A percentile compares a stretch with the other conserved stretches of the same genome.
phyloP scores from a whole-genome alignment of 1,140 invertebrate species.

The Hycleus cichorii region DNA sequence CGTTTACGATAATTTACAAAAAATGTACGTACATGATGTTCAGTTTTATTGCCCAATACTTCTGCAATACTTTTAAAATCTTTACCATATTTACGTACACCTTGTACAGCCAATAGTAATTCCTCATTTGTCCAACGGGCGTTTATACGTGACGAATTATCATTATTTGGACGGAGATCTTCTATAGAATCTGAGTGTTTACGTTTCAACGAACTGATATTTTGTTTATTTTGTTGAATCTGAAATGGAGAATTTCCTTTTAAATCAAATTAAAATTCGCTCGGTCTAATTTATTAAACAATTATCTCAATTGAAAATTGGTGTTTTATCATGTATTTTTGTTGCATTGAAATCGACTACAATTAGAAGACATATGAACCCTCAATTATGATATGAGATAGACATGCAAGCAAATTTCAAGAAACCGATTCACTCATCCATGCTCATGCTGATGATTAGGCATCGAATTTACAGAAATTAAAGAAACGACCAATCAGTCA shows the following conservation, averaged over 20 bases:
- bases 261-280: background rate
- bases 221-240: constrained; percentile 94
- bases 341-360: background rate
- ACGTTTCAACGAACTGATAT: constrained; percentile 75
- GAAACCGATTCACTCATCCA: constrained; percentile 2
- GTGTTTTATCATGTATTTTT: background rate
- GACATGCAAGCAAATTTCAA: constrained; percentile 5
- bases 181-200: constrained; percentile 68
- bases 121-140: constrained; percentile 88
- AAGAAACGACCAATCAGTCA: no score
- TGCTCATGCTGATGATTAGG: no score
- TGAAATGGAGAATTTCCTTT: constrained; percentile 42
- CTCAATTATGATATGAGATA: background rate
- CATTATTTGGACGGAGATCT: constrained; percentile 52
- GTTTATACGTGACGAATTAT: constrained; percentile 31
- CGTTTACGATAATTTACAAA: constrained; percentile 83
- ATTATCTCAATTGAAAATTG: background rate
- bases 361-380: background rate
- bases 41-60: constrained; percentile 90
- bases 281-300: background rate
- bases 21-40: constrained; percentile 84
- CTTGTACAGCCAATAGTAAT: constrained; percentile 82
- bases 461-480: no score
- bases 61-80: constrained; percentile 94
- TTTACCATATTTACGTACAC: constrained; percentile 90